Conservation (phyloP, 2,888 invertebrate species). For the Caenorhabditis imperialis region DNA sequence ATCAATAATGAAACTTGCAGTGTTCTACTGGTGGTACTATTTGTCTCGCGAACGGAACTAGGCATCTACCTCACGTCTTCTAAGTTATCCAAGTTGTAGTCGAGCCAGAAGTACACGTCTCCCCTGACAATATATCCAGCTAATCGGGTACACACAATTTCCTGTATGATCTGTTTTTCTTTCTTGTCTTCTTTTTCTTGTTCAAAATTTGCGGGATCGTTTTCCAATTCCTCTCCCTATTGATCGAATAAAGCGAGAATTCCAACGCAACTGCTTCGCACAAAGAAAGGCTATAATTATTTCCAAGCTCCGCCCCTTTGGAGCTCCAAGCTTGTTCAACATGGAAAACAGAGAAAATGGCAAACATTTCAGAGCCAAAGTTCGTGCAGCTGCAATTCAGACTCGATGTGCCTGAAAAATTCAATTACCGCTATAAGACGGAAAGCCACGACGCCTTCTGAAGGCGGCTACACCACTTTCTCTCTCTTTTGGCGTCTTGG, state of each 20-base stretch:
- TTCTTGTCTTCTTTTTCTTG: not conserved
- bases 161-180: constrained; percentile 18
- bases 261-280: not conserved
- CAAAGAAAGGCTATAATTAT: not conserved
- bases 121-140: constrained; percentile 8
- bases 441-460: too few relatives aligned
- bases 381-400: constrained; percentile 49
- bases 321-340: too few relatives aligned
- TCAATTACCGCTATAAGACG: constrained; percentile 35
- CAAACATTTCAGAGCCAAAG: constrained; percentile 35
- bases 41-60: constrained; percentile 67
- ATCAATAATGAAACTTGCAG: too few relatives aligned
- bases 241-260: too few relatives aligned
- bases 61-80: not conserved
- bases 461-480: too few relatives aligned
- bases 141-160: not conserved
- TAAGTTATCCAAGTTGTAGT: constrained; percentile 12
- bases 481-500: too few relatives aligned
- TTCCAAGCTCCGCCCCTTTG: constrained; percentile 21
- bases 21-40: constrained; percentile 78
- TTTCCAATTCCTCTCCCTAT: too few relatives aligned
- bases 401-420: constrained; percentile 52
- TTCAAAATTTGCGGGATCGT: too few relatives aligned
- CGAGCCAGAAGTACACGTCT: too few relatives aligned
- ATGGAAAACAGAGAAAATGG: not conserved